Percentiles rank a stretch among this genome's conserved stretches.
phyloP scores from a whole-genome alignment of 2,888 invertebrate genomes.

The Drosophila koepferae region DNA sequence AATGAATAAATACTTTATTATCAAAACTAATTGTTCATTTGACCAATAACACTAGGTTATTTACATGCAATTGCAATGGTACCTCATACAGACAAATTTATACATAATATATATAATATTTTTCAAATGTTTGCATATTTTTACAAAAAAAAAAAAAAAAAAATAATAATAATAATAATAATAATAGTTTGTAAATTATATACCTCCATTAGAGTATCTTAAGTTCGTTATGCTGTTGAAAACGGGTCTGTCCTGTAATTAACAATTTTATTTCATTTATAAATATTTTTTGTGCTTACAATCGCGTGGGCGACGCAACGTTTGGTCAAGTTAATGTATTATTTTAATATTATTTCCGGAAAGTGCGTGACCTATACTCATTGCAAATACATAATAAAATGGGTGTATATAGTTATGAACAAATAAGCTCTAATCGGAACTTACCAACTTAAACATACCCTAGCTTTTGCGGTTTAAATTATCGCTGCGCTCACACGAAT shows the following conservation, averaged over 20 bases:
- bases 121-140: no score
- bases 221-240: neutral
- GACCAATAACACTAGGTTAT: no score
- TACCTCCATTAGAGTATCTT: neutral
- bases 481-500: no score
- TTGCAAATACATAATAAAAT: slow-evolving; percentile 8
- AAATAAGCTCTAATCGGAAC: no score
- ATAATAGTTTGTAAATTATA: neutral
- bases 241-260: slow-evolving; percentile 12
- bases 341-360: slow-evolving; percentile 74
- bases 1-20: no score
- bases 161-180: neutral
- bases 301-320: slow-evolving; percentile 63
- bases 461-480: no score
- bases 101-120: no score
- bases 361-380: slow-evolving; percentile 67
- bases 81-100: neutral
- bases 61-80: neutral
- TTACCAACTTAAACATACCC: neutral
- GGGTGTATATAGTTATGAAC: slow-evolving; percentile 11
- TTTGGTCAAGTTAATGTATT: slow-evolving; percentile 77
- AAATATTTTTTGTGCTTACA: slow-evolving; percentile 30
- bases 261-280: slow-evolving; percentile 39
- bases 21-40: neutral
- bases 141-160: no score